These are phyloP conservation scores for Pissodes strobi DNA, from an alignment of 1,140 invertebrate species.

Conservation along the genomic window DNA sequence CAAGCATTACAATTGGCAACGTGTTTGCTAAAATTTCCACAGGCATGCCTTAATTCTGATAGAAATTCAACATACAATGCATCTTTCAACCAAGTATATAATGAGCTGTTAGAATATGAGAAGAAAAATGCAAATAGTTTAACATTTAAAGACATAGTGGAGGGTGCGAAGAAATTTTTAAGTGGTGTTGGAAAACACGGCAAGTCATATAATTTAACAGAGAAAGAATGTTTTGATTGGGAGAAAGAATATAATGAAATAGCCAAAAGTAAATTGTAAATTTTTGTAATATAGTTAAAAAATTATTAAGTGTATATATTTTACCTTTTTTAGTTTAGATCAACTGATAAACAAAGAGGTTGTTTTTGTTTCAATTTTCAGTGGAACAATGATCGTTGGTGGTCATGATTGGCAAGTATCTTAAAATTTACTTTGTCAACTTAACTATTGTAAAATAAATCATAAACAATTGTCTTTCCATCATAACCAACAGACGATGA, in stretches of 20 bases:
- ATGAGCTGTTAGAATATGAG: slow-evolving; percentile 73
- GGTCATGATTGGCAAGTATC: too few species aligned
- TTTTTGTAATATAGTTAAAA: slow-evolving; percentile 14
- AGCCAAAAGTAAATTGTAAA: slow-evolving; percentile 46
- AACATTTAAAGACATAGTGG: slow-evolving; percentile 67
- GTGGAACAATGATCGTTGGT: too few species aligned
- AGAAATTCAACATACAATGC: slow-evolving; percentile 69
- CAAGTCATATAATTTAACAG: slow-evolving; percentile 68
- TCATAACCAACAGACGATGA: too few species aligned
- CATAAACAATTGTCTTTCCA: too few species aligned
- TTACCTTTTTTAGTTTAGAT: too few species aligned
- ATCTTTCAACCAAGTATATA: slow-evolving; percentile 63
- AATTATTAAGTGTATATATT: too few species aligned
- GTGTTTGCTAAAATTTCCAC: slow-evolving; percentile 78
- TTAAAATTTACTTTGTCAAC: too few species aligned
- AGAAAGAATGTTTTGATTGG: slow-evolving; percentile 62
- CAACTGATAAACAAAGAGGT: too few species aligned
- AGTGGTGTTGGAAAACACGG: slow-evolving; percentile 73
- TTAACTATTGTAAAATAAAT: too few species aligned
- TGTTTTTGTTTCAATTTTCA: too few species aligned
- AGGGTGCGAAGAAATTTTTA: slow-evolving; percentile 72
- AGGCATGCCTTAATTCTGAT: slow-evolving; percentile 76
- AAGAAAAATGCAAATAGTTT: slow-evolving; percentile 66
- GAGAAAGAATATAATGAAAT: slow-evolving; percentile 56
- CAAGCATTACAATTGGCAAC: slow-evolving; percentile 76